phyloP scores from a whole-genome alignment of 1,140 invertebrate genomes.

The Metopolophium dirhodum region DNA sequence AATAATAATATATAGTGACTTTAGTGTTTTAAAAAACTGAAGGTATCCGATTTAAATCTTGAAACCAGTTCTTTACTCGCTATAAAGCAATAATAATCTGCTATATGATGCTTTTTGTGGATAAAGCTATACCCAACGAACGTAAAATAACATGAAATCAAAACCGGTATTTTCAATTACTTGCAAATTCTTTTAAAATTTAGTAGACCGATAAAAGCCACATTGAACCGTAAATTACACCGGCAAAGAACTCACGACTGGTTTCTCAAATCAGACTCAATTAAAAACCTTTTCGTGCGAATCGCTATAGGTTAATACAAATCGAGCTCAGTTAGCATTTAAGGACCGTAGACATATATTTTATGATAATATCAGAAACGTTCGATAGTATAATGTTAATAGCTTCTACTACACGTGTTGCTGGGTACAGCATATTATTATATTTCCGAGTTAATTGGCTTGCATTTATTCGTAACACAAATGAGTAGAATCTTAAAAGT shows the following conservation, averaged over 20 bases:
- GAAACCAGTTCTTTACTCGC: slow-evolving; percentile 33
- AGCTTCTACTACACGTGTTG: slow-evolving; percentile 13
- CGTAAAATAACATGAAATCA: background rate
- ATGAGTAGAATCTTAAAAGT: slow-evolving; percentile 3
- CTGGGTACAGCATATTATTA: background rate
- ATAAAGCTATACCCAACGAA: slow-evolving; percentile 19
- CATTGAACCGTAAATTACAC: slow-evolving; percentile 24
- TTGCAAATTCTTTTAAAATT: slow-evolving; percentile 39
- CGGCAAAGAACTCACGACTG: slow-evolving; percentile 4
- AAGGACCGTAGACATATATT: background rate
- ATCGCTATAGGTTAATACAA: background rate
- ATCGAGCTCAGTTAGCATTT: background rate
- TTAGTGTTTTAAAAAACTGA: slow-evolving; percentile 43
- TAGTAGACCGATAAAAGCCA: slow-evolving; percentile 43
- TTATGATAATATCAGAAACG: slow-evolving; percentile 16
- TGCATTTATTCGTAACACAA: slow-evolving; percentile 12
- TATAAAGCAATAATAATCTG: slow-evolving; percentile 18
- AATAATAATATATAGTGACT: background rate
- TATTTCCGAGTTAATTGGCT: slow-evolving; percentile 30
- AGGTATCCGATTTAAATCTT: slow-evolving; percentile 26
- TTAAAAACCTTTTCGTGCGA: slow-evolving; percentile 42
- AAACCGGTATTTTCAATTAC: slow-evolving; percentile 53
- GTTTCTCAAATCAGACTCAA: background rate
- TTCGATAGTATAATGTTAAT: background rate
- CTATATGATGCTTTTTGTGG: background rate